Base-by-base conservation (phyloP, 2,113 vertebrate genomes). In the Oryzias curvinotus region DNA sequence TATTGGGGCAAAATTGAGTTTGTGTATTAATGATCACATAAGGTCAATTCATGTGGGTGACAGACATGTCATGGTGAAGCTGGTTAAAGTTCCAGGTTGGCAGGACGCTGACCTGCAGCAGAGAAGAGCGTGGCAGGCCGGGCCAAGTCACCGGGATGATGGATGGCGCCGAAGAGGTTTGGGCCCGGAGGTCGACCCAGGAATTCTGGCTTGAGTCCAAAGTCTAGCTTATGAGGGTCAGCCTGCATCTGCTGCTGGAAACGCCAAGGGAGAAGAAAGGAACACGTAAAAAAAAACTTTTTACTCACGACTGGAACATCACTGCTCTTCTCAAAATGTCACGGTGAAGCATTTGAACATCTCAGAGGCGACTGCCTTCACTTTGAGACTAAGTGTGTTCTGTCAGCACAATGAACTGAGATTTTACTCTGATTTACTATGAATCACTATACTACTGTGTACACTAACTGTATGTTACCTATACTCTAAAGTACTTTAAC, bases 241-340 rank as follows among this genome's bases (percentile, higher is more conserved):
- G 95, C 94, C 88, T 99, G 97, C 95, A 98, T 96, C 92, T 98
- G 96, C 91, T 99, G 98, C 97, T 98, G 83, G 74, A 94, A 91
- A 79, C 16, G 81, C 26, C 70, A 91, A 42, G 80, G 5, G 28
- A 15, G 67, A 50, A 75, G 6, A 84, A 60, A 87, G 62, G 68
- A 65, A 68, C 68, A 48, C 71, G 77, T 85, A 68, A 83, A 77
- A 88, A 71, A 80, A 50, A 19, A 23, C 8, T 58, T 2, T 12
- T 36, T 36, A 36, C 36, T 19, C n/a, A 48, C 7, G 19, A 48
- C 47, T 10, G 18, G 8, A 17, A 48, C 15, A n/a, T 19, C 18
- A 4, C 47, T 19, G n/a, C 8, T 4, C 4, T 3, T 17, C 36
- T 36, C 7, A 36, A 36, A 36, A 36, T 3, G 43, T 45, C 16